These are phyloP conservation scores for Chaetops frenatus DNA, from an alignment of 2,113 vertebrate species.

Conservation along the genomic window DNA sequence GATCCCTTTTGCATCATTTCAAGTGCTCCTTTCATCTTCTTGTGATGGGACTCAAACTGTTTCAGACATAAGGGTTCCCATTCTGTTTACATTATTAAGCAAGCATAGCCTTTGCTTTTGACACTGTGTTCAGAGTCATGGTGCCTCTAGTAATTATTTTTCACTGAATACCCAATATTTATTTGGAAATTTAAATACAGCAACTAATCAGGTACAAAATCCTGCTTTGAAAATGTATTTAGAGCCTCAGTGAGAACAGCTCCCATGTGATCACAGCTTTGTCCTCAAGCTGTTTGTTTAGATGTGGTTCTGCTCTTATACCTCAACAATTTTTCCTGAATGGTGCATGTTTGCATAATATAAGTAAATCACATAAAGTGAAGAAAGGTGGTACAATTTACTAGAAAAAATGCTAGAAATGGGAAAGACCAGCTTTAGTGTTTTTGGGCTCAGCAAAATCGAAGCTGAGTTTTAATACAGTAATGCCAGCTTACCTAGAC, in stretches of 20 bases:
- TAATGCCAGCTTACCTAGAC: neutral
- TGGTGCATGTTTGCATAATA: neutral
- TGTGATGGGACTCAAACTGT: neutral
- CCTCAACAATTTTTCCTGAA: neutral
- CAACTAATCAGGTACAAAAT: neutral
- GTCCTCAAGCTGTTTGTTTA: neutral
- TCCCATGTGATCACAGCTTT: neutral
- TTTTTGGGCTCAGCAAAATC: neutral
- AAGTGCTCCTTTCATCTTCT: neutral
- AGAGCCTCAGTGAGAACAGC: neutral
- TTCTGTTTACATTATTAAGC: neutral
- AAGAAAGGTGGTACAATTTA: neutral
- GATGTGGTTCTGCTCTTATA: neutral
- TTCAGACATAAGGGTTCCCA: neutral
- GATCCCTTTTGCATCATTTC: neutral
- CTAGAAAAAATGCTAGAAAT: neutral
- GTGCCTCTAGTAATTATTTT: neutral
- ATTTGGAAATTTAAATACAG: conserved; percentile 2
- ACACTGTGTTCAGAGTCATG: neutral
- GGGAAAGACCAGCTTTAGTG: neutral
- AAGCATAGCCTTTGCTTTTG: neutral
- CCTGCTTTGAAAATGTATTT: neutral
- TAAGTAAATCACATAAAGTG: neutral
- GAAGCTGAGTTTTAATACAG: neutral
- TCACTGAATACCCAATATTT: conserved; percentile 13